These are phyloP conservation scores for Euplexia lucipara DNA, from an alignment of 2,888 invertebrate genomes.

Conservation along the genomic window DNA sequence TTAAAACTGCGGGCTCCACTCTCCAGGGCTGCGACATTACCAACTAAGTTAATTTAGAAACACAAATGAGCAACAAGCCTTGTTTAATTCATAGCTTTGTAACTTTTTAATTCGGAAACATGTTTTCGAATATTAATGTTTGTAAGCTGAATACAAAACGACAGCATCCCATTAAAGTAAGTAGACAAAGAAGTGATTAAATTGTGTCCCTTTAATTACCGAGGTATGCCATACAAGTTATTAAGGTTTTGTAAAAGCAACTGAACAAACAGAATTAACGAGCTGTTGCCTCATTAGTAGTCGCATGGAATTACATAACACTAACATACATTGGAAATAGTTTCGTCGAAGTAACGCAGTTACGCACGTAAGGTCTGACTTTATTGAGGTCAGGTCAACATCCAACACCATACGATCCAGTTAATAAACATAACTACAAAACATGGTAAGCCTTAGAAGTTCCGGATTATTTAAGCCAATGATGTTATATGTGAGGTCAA, in stretches of 20 bases:
- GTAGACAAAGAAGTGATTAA: conserved; percentile 30
- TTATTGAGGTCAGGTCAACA: conserved; percentile 19
- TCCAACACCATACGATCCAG: conserved; percentile 25
- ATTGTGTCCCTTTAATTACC: conserved; percentile 25
- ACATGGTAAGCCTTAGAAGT: conserved; percentile 38
- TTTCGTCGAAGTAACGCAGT: conserved; percentile 20
- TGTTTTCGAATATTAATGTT: conserved; percentile 41
- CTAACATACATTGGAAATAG: conserved; percentile 33
- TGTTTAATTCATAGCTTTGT: conserved; percentile 49
- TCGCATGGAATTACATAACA: conserved; percentile 32
- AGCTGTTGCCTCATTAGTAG: conserved; percentile 38
- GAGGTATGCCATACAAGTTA: conserved; percentile 4
- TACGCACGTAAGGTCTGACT: neutral
- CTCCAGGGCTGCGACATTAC: conserved; percentile 47
- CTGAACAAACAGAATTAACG: conserved; percentile 40
- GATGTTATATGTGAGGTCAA: conserved; percentile 33
- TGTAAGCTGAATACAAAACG: conserved; percentile 34
- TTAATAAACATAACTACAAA: conserved; percentile 25
- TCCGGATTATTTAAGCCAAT: conserved; percentile 20
- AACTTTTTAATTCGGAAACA: conserved; percentile 49
- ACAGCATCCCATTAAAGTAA: conserved; percentile 5
- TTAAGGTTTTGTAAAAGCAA: conserved; percentile 18
- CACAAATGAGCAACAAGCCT: conserved; percentile 42
- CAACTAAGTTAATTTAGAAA: conserved; percentile 56
- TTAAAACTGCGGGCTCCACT: conserved; percentile 41